Percentiles rank a stretch among this genome's conserved stretches.
phyloP scores from a whole-genome alignment of 2,888 invertebrate species.

The Alloscopus bannaensis region DNA sequence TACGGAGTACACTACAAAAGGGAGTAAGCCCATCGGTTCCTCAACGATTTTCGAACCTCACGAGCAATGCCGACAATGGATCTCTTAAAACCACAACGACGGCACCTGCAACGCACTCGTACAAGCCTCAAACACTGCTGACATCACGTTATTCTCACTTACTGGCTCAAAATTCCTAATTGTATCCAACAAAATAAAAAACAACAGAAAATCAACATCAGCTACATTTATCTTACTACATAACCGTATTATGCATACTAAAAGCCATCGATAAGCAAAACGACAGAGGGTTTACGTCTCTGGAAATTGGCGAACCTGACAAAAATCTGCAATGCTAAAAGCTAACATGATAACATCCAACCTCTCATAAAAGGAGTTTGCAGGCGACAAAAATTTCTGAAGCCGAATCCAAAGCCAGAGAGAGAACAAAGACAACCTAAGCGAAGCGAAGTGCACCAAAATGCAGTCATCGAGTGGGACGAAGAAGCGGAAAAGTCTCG shows the following conservation, averaged over 20 bases:
- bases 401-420: no score
- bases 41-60: background rate
- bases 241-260: background rate
- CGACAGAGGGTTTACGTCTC: background rate
- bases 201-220: background rate
- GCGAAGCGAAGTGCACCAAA: no score
- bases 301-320: no score
- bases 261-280: background rate
- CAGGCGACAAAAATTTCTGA: no score
- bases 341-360: no score
- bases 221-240: background rate
- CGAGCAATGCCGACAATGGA: background rate
- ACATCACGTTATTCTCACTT: constrained; percentile 22
- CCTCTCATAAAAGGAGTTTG: no score
- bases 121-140: constrained; percentile 19
- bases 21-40: background rate
- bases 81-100: background rate
- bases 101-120: background rate
- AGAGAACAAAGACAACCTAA: no score
- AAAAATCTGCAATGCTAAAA: no score
- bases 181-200: background rate
- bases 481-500: no score
- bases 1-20: background rate
- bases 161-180: constrained; percentile 28
- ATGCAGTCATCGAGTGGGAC: no score